Percentiles rank a stretch among this genome's conserved stretches.
phyloP scores from a whole-genome alignment of 2,797 vertebrate species.

The Dryobates pubescens region DNA sequence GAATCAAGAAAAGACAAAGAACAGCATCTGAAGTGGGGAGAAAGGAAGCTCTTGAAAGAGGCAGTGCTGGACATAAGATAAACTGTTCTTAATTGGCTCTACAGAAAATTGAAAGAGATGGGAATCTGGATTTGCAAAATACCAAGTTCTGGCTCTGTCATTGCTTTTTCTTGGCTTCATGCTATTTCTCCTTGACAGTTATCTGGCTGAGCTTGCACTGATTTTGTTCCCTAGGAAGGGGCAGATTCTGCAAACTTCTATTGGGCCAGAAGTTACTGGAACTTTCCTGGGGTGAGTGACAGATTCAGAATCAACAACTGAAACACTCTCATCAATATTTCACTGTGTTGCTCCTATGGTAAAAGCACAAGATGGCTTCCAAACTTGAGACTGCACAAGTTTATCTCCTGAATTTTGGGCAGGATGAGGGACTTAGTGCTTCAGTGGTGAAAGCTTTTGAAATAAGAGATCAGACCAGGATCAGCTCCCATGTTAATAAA shows the following conservation, averaged over 20 bases:
- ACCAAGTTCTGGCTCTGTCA: neutral
- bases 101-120: neutral
- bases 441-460: conserved; percentile 3
- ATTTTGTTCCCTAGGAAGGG: conserved; percentile 35
- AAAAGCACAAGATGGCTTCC: neutral
- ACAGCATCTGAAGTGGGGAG: neutral
- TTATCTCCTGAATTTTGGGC: neutral
- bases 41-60: conserved; percentile 23
- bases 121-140: conserved; percentile 49
- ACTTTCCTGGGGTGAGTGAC: neutral
- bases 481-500: neutral
- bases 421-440: neutral
- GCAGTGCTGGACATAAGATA: neutral
- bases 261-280: conserved; percentile 26
- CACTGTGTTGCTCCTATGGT: neutral
- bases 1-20: neutral
- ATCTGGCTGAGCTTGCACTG: conserved; percentile 27
- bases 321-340: conserved; percentile 10
- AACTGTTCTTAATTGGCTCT: conserved; percentile 18
- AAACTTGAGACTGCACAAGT: neutral
- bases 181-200: conserved; percentile 30
- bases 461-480: conserved; percentile 7
- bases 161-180: conserved; percentile 20
- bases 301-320: neutral
- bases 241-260: neutral